Evolutionary conservation across 2,113 vertebrate genomes (phyloP).

Genomic region (Camelus dromedarius): DNA sequence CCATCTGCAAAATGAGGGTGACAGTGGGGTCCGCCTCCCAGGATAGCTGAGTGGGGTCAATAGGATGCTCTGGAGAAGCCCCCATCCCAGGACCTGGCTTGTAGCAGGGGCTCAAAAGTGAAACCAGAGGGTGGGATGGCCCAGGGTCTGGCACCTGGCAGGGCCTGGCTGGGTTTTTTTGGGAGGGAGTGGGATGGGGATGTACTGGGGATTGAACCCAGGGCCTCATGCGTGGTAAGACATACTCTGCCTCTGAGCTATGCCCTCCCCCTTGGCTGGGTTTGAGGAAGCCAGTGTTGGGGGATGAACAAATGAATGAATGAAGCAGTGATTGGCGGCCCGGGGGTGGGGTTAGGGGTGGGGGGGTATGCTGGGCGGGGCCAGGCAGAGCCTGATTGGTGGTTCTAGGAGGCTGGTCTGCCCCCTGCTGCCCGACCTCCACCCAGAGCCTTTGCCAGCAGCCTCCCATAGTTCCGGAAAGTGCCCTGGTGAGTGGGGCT

Average conservation of each 20-base stretch:
- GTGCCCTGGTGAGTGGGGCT: conserved; percentile 71
- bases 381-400: conserved; percentile 51
- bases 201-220: too few relatives aligned
- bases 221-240: too few relatives aligned
- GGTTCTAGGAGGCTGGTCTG: conserved; percentile 43
- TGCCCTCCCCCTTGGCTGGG: too few relatives aligned
- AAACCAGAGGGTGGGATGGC: background rate
- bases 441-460: background rate
- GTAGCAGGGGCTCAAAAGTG: background rate
- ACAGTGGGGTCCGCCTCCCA: background rate
- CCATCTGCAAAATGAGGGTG: background rate
- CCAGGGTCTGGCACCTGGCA: background rate
- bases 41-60: background rate
- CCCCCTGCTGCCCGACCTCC: conserved; percentile 73
- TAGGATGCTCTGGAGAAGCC: background rate
- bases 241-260: too few relatives aligned
- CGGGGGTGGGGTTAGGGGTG: background rate
- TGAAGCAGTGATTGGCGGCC: background rate
- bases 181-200: too few relatives aligned
- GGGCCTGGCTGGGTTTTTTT: background rate
- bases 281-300: background rate
- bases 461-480: background rate
- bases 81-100: background rate
- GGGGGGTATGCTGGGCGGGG: background rate
- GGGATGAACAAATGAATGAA: background rate